phyloP scores from a whole-genome alignment of 1,140 invertebrate species.

The Meloidogyne hapla region DNA sequence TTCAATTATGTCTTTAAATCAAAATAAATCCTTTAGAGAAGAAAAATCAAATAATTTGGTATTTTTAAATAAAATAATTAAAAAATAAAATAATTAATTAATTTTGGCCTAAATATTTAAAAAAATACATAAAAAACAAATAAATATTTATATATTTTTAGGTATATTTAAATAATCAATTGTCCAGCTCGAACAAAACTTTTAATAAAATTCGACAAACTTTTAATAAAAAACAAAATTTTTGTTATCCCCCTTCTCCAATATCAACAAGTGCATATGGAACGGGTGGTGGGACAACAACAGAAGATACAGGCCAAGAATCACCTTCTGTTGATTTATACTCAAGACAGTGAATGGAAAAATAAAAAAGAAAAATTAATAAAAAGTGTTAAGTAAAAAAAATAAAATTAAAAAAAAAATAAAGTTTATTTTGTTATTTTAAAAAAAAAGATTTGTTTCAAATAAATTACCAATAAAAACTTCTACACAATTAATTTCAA shows the following conservation, averaged over 20 bases:
- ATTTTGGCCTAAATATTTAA: too few species aligned
- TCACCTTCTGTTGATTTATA: not conserved
- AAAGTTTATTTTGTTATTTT: too few species aligned
- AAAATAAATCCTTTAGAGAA: too few species aligned
- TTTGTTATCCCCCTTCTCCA: not conserved
- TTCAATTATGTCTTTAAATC: too few species aligned
- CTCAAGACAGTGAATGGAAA: not conserved
- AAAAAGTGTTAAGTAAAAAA: not conserved
- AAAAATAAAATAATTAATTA: too few species aligned
- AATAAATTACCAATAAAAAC: not conserved
- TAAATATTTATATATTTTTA: too few species aligned
- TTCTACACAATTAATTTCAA: not conserved
- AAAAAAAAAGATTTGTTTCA: not conserved
- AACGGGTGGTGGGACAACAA: slow-evolving; percentile 1
- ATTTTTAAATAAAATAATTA: too few species aligned
- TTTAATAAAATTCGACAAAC: too few species aligned
- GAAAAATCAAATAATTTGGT: too few species aligned
- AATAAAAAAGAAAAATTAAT: not conserved
- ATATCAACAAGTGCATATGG: slow-evolving; percentile 16
- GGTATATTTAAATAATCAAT: too few species aligned
- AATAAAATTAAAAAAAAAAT: not conserved
- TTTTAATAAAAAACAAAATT: not conserved
- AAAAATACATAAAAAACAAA: too few species aligned
- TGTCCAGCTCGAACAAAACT: too few species aligned
- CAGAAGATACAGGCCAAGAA: slow-evolving; percentile 16